These are phyloP conservation scores for Oryzias javanicus DNA, from an alignment of 2,113 vertebrate species.

Conservation along the genomic window DNA sequence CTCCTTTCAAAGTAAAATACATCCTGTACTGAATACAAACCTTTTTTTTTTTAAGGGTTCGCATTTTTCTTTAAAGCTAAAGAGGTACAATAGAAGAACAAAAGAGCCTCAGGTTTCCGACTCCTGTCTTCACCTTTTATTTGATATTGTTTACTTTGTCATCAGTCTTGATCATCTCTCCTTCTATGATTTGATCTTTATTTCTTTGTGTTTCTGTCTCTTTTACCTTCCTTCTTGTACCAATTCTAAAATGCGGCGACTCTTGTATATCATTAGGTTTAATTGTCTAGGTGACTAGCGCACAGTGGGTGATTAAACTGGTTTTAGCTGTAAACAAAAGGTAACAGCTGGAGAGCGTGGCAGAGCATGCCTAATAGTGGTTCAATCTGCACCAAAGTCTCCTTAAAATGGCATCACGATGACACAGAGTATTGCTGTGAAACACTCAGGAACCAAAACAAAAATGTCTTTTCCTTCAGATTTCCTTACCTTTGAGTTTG, in stretches of 20 bases:
- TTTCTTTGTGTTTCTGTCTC: constrained; percentile 13
- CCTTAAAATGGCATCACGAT: constrained; percentile 77
- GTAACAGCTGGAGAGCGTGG: constrained; percentile 76
- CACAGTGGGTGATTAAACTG: constrained; percentile 67
- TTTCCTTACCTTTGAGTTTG: not conserved
- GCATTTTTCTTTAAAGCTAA: too few species aligned
- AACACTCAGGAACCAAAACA: constrained; percentile 44
- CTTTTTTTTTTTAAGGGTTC: too few species aligned
- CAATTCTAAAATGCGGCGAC: constrained; percentile 34
- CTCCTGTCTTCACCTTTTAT: too few species aligned
- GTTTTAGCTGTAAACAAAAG: constrained; percentile 74
- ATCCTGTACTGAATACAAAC: too few species aligned
- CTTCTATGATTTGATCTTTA: not conserved
- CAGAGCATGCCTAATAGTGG: constrained; percentile 71
- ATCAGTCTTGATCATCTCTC: constrained; percentile 1
- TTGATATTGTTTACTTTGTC: constrained; percentile 16
- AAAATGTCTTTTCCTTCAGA: not conserved
- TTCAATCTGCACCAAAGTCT: constrained; percentile 76
- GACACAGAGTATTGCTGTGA: constrained; percentile 60
- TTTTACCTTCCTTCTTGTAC: not conserved
- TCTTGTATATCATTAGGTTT: constrained; percentile 71
- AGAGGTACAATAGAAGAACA: too few species aligned
- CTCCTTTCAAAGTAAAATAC: too few species aligned
- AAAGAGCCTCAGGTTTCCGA: too few species aligned
- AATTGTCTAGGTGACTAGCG: constrained; percentile 76